A percentile compares a stretch with the other conserved stretches of the same genome.
These are phyloP conservation scores for Pterocles burchelli DNA, from an alignment of 2,113 vertebrate genomes.

Conservation along the genomic window DNA sequence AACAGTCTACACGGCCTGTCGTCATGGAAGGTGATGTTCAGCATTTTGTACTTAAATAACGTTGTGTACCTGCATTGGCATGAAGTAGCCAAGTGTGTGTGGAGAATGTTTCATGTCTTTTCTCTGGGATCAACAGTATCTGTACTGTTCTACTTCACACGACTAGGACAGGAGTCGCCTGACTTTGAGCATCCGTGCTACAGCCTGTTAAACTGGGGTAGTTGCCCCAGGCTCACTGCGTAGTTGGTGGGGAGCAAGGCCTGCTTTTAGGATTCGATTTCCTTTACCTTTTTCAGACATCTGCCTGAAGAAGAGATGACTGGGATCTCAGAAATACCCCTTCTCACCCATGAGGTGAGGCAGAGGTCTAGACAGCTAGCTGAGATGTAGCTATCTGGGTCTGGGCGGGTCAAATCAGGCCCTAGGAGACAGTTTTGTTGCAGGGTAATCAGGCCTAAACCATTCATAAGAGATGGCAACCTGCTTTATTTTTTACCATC, in stretches of 20 bases:
- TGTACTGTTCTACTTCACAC: background rate
- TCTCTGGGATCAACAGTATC: background rate
- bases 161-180: background rate
- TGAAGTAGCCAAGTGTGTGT: background rate
- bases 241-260: background rate
- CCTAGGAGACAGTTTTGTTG: background rate
- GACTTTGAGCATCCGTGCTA: background rate
- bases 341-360: background rate
- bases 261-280: background rate
- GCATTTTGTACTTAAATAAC: background rate
- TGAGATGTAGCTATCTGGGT: background rate
- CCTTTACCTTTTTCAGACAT: background rate
- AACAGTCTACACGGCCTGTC: conserved; percentile 94
- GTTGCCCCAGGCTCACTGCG: background rate
- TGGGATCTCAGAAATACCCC: background rate
- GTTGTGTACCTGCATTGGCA: background rate
- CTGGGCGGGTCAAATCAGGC: background rate
- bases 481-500: background rate
- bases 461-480: background rate
- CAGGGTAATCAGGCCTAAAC: background rate
- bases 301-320: background rate
- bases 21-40: conserved; percentile 90
- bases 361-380: background rate
- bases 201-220: background rate
- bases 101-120: background rate